phyloP scores from a whole-genome alignment of 1,140 invertebrate species.

The Drosophila tropicalis region DNA sequence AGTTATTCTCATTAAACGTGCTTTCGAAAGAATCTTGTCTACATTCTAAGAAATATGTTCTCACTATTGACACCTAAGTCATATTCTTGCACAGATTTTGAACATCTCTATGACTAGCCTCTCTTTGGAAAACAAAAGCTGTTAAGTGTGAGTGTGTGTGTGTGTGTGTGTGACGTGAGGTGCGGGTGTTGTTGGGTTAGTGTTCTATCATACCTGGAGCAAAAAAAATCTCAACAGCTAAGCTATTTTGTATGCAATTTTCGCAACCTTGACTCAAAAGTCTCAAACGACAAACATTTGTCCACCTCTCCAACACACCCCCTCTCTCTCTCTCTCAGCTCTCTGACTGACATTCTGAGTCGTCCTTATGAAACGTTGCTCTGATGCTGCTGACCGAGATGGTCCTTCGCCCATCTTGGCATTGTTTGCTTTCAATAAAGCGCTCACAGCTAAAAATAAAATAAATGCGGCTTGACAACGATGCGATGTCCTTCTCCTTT shows the following conservation, averaged over 20 bases:
- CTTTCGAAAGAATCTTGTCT: no score
- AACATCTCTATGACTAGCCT: no score
- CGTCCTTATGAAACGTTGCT: no score
- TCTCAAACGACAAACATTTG: slow-evolving; percentile 13
- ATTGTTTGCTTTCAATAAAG: slow-evolving; percentile 6
- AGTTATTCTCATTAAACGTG: no score
- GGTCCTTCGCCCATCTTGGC: background rate
- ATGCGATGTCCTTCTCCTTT: background rate
- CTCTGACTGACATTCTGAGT: no score
- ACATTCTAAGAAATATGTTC: no score
- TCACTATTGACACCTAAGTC: no score
- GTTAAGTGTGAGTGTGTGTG: background rate
- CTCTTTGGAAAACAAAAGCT: no score
- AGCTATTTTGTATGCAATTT: slow-evolving; percentile 35
- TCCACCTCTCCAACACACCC: no score
- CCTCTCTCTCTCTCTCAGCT: no score
- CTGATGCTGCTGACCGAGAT: background rate
- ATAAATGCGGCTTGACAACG: slow-evolving; percentile 1
- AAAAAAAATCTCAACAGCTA: slow-evolving; percentile 24
- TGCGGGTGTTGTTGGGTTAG: background rate
- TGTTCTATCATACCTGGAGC: slow-evolving; percentile 15
- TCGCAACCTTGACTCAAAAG: slow-evolving; percentile 25
- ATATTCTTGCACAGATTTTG: no score
- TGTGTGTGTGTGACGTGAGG: background rate
- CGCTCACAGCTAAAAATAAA: slow-evolving; percentile 5